Base-by-base conservation (phyloP, 2,113 vertebrate genomes). In the Eptesicus fuscus region DNA sequence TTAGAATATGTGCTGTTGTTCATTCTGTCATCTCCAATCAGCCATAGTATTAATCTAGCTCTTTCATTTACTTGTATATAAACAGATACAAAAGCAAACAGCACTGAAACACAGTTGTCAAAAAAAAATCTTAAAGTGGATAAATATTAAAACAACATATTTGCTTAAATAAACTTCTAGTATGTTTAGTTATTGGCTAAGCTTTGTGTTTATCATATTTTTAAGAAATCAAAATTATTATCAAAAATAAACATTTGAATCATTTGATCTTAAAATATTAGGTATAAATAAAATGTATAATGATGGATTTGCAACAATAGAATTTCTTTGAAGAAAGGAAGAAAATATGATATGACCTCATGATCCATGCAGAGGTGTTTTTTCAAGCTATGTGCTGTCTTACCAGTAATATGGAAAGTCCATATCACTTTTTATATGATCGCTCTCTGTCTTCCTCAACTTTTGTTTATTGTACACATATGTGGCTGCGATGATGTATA, bases 311-410 rank as follows among this genome's bases (percentile, higher is more conserved):
- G 13, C 23, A 79, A 70, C 51, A 76, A 40, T 35, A 88, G 1
- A 40, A 47, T 80, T 59, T 94, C 23, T 93, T 80, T 93, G n/a
- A 84, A 83, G 70, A 71, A 14, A 92, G 22, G 23, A 91, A 44
- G 40, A 80, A 76, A 80, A 32, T 71, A 40, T 5, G 1, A 80
- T 89, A 61, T 86, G 25, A 42, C 14, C 44, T 91, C 20, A 40
- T 71, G 73, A 88, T 6, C 22, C 23, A 89, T 40, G 87, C 30
- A 69, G 61, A 70, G 47, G 40, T 82, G 23, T 42, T 90, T 95
- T 74, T 47, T 30, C 25, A 47, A 88, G 9, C 20, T 65, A 23
- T 59, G 0, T 61, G 22, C 22, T 70, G 10, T 56, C 76, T 93
- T 93, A 25, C 25, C 51, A 88, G 2, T 59, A 78, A 63, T 53